Percentiles rank a stretch among this genome's conserved stretches.
Evolutionary conservation across 53 echinoderm and acorn worm genomes (phyloP).

Genomic region (Hippasteria phrygiana): DNA sequence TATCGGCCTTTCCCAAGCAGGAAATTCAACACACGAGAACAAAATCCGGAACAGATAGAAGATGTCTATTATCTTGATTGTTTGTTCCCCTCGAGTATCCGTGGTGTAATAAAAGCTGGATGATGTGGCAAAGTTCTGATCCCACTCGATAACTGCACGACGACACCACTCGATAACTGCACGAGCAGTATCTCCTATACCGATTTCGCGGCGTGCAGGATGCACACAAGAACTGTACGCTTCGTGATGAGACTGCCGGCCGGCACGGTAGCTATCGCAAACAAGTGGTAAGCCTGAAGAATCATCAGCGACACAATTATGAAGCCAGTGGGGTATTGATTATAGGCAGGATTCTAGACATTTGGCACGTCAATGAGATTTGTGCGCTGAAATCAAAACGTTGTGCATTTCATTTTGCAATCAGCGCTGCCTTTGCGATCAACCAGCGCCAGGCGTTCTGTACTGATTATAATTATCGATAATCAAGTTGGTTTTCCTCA

Average conservation of each 20-base stretch:
- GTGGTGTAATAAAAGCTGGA: neutral
- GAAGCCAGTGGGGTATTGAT: neutral
- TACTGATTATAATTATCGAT: too few relatives aligned
- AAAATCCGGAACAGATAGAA: neutral
- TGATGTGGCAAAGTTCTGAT: neutral
- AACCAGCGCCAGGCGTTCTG: too few relatives aligned
- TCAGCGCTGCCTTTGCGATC: too few relatives aligned
- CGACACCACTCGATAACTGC: too few relatives aligned
- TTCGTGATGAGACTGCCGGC: neutral
- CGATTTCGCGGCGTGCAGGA: too few relatives aligned
- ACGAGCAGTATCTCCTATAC: too few relatives aligned
- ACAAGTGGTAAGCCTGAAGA: neutral
- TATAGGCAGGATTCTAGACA: neutral
- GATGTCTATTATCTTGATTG: neutral
- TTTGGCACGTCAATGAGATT: neutral
- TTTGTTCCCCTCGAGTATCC: neutral
- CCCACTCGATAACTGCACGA: neutral
- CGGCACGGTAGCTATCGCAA: neutral
- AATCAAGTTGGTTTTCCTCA: too few relatives aligned
- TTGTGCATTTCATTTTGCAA: too few relatives aligned
- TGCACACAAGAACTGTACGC: too few relatives aligned
- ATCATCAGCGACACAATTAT: neutral
- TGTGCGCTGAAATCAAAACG: too few relatives aligned
- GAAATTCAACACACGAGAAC: neutral
- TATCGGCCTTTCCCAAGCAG: neutral